phyloP scores from a whole-genome alignment of 2,888 invertebrate genomes.

The Cheilosia pagana region DNA sequence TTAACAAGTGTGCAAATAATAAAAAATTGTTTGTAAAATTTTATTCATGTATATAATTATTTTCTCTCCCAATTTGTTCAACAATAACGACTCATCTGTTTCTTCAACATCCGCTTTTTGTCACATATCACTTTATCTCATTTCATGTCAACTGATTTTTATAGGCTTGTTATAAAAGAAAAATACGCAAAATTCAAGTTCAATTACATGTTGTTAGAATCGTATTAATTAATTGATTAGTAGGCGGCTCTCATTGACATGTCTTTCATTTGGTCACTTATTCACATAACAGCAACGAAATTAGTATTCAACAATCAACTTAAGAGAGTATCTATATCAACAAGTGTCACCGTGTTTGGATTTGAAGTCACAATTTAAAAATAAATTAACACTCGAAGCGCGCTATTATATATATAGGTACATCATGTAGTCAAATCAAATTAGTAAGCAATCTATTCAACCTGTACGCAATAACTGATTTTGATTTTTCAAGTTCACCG shows the following conservation, averaged over 20 bases:
- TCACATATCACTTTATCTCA: neutral
- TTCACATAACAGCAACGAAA: constrained; percentile 15
- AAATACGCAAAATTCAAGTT: constrained; percentile 54
- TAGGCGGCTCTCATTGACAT: constrained; percentile 6
- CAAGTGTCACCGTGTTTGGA: constrained; percentile 50
- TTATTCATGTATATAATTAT: too few relatives aligned
- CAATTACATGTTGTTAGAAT: constrained; percentile 16
- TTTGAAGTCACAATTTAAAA: constrained; percentile 49
- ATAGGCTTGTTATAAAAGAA: constrained; percentile 6
- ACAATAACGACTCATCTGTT: neutral
- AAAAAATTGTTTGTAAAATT: too few relatives aligned
- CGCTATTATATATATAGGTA: neutral
- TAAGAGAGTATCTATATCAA: constrained; percentile 36
- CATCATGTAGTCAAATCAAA: constrained; percentile 33
- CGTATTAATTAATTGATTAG: neutral
- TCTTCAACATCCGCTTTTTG: neutral
- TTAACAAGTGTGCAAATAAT: too few relatives aligned
- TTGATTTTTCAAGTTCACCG: constrained; percentile 44
- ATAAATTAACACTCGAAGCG: constrained; percentile 14
- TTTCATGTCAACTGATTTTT: constrained; percentile 18
- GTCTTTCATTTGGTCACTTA: neutral
- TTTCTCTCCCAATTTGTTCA: too few relatives aligned
- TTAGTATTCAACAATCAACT: constrained; percentile 57
- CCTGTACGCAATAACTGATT: constrained; percentile 42
- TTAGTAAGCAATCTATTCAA: constrained; percentile 53